Conservation (phyloP, 2,797 vertebrate genomes). For the Lagorchestes hirsutus region DNA sequence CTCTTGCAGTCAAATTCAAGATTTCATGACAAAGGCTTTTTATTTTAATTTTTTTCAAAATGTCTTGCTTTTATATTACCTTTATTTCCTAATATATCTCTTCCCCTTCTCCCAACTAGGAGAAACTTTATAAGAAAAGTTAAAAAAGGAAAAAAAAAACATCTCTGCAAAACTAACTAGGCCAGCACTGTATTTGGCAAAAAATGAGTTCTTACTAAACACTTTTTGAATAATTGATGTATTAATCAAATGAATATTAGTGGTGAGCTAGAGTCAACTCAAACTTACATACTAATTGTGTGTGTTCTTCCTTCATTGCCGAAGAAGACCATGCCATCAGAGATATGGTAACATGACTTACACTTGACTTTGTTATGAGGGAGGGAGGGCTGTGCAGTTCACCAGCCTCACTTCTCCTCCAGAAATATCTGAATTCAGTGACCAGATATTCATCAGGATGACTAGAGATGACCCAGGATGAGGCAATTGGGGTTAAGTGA, state of each 20-base stretch:
- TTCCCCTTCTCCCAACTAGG: neutral
- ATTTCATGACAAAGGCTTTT: slow-evolving; percentile 48
- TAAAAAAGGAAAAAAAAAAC: neutral
- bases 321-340: no score
- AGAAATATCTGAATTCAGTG: no score
- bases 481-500: no score
- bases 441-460: no score
- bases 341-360: no score
- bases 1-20: slow-evolving; percentile 24
- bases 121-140: neutral
- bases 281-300: neutral
- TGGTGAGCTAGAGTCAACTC: neutral
- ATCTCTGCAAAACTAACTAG: neutral
- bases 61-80: neutral
- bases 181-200: neutral
- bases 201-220: neutral
- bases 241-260: neutral
- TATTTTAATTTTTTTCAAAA: slow-evolving; percentile 5
- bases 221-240: neutral
- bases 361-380: no score
- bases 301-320: no score
- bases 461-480: no score
- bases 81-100: neutral
- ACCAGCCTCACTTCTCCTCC: no score
- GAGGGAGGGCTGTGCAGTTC: no score